Percentiles rank a stretch among this genome's conserved stretches.
These are phyloP conservation scores for Chaitophorus viminalis DNA, from an alignment of 2,888 invertebrate genomes.

Conservation along the genomic window DNA sequence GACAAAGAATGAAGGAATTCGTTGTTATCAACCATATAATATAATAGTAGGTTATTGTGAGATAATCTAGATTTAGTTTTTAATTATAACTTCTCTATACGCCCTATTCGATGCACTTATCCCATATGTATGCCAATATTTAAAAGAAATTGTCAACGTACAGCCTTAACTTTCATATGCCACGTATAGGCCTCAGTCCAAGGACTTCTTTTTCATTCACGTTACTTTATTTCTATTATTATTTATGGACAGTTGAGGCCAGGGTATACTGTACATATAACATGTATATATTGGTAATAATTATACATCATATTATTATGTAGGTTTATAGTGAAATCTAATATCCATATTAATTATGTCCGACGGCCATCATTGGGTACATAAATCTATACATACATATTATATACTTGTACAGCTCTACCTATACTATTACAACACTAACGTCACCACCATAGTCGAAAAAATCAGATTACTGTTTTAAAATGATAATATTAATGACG, in stretches of 20 bases:
- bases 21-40: too few relatives aligned
- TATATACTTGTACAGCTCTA: background rate
- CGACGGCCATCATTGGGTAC: background rate
- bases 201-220: background rate
- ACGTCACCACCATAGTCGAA: background rate
- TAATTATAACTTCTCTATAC: too few relatives aligned
- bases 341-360: slow-evolving; percentile 44
- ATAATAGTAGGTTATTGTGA: too few relatives aligned
- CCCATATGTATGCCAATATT: background rate
- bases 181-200: background rate
- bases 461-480: background rate
- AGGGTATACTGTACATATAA: background rate
- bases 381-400: background rate
- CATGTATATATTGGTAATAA: background rate
- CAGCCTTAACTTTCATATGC: background rate
- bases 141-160: background rate
- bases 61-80: too few relatives aligned
- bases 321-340: background rate
- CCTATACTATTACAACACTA: background rate
- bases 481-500: background rate
- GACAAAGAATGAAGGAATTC: too few relatives aligned
- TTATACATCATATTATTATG: background rate
- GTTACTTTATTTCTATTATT: background rate
- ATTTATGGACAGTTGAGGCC: background rate
- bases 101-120: background rate